Base-by-base conservation (phyloP, 2,888 invertebrate species). In the Acleris holmiana region DNA sequence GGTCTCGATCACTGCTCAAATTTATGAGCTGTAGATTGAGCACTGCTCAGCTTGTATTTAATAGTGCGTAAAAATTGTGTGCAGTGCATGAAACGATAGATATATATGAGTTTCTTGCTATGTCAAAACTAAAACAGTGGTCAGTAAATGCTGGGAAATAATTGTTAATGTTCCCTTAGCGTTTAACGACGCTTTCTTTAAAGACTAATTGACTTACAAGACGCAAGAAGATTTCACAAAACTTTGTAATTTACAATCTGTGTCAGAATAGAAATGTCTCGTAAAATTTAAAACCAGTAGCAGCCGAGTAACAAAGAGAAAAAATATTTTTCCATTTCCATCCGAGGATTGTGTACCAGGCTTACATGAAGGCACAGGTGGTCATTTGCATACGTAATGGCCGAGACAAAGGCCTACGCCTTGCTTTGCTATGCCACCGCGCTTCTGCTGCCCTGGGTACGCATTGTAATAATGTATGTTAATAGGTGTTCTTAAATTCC, bases 351-450 rank as follows among this genome's bases (percentile, higher is more conserved):
- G 84, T 85, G 81, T 86, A 87, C 88, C 82, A 87, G 86, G 84
- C 75, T 73, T 73, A 77, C 85, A 89, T 87, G 84, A 82, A 77
- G 83, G 79, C 85, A 85, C 89, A 90, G 90, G 85, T 87, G 85
- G 84, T 74, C 77, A 78, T 78, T 80, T 76, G 77, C 79, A 80
- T 91, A 88, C 86, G 78, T 89, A 88, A 88, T 87, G 83, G 85
- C 76, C 76, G 86, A 86, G 84, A 91, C 91, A 91, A 89, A 88
- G 85, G 80, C 78, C 79, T 78, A 76, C 74, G 79, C 77, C 68
- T 70, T 69, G 73, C 71, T 68, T 68, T 67, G 71, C 73, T 69
- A 69, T 70, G 74, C 75, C 82, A 78, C 79, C 84, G 83, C 83
- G 84, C 86, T 85, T 84, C 82, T 84, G 85, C 82, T 77, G 73